Evolutionary conservation across 2,888 invertebrate genomes (phyloP), one percentile per base, ranked within the genome.

Genomic region (Cremastinae sp.): DNA sequence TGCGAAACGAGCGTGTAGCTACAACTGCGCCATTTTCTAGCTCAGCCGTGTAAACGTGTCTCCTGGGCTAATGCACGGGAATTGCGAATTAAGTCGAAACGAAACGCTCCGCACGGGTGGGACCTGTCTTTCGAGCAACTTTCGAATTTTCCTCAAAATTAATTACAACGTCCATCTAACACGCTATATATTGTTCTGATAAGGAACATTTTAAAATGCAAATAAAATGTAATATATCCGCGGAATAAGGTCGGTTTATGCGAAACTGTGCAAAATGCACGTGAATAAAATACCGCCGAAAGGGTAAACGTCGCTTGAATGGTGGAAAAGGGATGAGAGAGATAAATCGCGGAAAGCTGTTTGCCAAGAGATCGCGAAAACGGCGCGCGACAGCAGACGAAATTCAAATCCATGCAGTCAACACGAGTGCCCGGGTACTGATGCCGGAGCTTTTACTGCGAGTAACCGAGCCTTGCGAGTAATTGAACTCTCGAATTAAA

Each of bases 41-140:
- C 53, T 64, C 47, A 36, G 61, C 53, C 53, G 64, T 38, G 16
- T 10, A 74, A 78, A 2, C 28, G 76, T 59, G 66, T 73, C 68
- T 72, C 68, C 34, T 76, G 66, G 76, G 58, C 78, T 78, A 79
- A 75, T 77, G 79, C 79, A 78, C 78, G 72, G 76, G 65, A 54
- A 79, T 70, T 72, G 74, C 69, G 76, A 78, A 76, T 74, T 74
- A 79, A 79, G 78, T 78, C 78, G 78, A 78, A 79, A 76, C 70
- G 78, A 78, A 79, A 78, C 58, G 65, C 53, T 73, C n/a, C n/a
- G n/a, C n/a, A n/a, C n/a, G n/a, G n/a, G n/a, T n/a, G n/a, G n/a
- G n/a, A n/a, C n/a, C n/a, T n/a, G n/a, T n/a, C n/a, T n/a, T n/a
- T n/a, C n/a, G n/a, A n/a, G n/a, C n/a, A n/a, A n/a, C n/a, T n/a